Base-by-base conservation (phyloP, 2,888 invertebrate species). In the Pterobdella sp. region DNA sequence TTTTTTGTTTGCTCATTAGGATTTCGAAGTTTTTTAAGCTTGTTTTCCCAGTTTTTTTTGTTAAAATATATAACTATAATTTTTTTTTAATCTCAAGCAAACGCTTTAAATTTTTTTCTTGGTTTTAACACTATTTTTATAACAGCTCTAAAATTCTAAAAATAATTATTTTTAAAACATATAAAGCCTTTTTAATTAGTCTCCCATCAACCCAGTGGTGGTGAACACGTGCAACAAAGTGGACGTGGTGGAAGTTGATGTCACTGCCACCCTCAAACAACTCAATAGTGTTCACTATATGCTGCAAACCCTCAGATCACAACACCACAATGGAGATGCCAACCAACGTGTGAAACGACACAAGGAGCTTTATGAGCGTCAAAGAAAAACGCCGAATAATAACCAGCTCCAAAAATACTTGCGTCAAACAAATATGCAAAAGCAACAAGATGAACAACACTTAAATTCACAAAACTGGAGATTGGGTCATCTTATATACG, bases 391-490 rank as follows among this genome's bases (percentile, higher is more conserved):
- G 2, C 4, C 26, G 32, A 29, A 65, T 31, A 29, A 65, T 31
- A 4, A 29, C 32, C 34, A 65, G 22, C 65, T 31, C 7, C 63
- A 63, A 63, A 7, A 63, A 63, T 26, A 63, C 26, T 26, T 7
- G 10, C 63, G n/a, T 7, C 31, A 63, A 63, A 10, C 7, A 7
- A 10, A 63, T 14, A 22, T 26, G n/a, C 63, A 29, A 65, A 29
- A 65, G 26, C 65, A 71, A 71, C 63, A 56, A n/a, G 32, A 42
- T n/a, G 34, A 63, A 3, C 63, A 56, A 36, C 31, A 34, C n/a
- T n/a, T n/a, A n/a, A n/a, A n/a, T n/a, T n/a, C n/a, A 56, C 60
- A 56, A 4, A 26, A 22, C n/a, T 56, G 60, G 60, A 56, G 60
- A 56, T 56, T 56, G 26, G 60, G 60, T 26, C 60, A 56, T 26